Percentiles rank a stretch among this genome's conserved stretches.
phyloP scores from a whole-genome alignment of 2,113 vertebrate species.

The Syrmaticus mikado region DNA sequence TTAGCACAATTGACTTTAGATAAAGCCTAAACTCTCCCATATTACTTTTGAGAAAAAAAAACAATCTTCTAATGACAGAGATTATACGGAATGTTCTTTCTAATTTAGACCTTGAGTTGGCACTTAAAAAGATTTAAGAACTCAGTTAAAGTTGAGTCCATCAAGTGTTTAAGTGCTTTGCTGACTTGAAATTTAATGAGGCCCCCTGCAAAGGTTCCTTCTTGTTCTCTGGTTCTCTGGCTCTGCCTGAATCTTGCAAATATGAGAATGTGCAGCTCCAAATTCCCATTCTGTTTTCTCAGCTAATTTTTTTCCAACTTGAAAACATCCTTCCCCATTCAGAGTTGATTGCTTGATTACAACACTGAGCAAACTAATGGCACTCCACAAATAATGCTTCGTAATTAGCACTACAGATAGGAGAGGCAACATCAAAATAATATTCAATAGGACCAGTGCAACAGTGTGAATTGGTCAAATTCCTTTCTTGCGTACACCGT shows the following conservation, averaged over 20 bases:
- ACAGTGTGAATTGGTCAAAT: neutral
- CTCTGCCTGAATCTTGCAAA: neutral
- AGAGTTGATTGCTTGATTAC: conserved; percentile 30
- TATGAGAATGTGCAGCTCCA: neutral
- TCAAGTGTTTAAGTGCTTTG: neutral
- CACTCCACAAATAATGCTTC: conserved; percentile 7
- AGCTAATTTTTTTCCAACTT: conserved; percentile 9
- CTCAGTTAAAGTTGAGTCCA: neutral
- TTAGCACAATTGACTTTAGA: neutral
- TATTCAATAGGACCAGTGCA: neutral
- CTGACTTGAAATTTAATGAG: neutral
- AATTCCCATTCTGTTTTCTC: neutral
- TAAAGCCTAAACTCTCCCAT: neutral
- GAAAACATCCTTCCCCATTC: neutral
- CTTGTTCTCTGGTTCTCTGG: neutral
- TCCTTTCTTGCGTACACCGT: neutral
- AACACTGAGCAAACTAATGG: neutral
- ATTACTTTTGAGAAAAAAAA: neutral
- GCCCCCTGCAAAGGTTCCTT: neutral
- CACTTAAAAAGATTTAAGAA: neutral
- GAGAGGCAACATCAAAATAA: neutral
- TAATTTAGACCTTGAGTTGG: neutral
- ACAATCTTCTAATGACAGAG: neutral
- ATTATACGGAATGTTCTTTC: neutral
- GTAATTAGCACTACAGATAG: conserved; percentile 19